These are phyloP conservation scores for Porites cylindrica DNA, from an alignment of 92 coral and sea anemone species.

Conservation along the genomic window DNA sequence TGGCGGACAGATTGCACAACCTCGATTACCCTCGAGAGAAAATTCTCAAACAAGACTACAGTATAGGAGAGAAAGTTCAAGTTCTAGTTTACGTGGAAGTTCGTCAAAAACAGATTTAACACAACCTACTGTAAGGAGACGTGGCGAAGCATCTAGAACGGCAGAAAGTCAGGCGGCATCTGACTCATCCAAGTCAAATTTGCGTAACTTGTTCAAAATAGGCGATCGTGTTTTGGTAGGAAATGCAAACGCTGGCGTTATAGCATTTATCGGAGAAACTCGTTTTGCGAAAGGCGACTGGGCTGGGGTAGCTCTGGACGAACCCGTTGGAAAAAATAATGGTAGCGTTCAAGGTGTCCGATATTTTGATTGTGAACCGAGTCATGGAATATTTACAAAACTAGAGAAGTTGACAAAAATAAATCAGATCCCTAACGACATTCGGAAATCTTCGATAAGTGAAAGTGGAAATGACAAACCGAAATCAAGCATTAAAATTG, in stretches of 20 bases:
- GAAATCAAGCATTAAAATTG: constrained; percentile 79
- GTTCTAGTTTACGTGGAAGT: constrained; percentile 81
- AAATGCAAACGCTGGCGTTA: constrained; percentile 90
- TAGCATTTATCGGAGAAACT: constrained; percentile 96
- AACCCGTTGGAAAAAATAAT: constrained; percentile 91
- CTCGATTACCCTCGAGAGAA: constrained; percentile 76
- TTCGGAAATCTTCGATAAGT: constrained; percentile 44
- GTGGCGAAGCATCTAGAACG: constrained; percentile 57
- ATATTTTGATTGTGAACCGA: constrained; percentile 89
- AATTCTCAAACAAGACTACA: constrained; percentile 74
- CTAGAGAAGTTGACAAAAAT: constrained; percentile 88
- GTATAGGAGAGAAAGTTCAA: constrained; percentile 84
- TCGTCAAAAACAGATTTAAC: constrained; percentile 67
- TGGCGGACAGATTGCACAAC: constrained; percentile 67
- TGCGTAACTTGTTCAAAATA: constrained; percentile 75
- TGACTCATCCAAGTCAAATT: constrained; percentile 59
- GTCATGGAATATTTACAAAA: constrained; percentile 95
- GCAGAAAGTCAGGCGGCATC: constrained; percentile 57
- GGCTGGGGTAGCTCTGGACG: constrained; percentile 97
- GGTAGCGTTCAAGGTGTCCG: constrained; percentile 96
- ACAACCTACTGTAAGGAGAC: constrained; percentile 63
- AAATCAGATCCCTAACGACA: constrained; percentile 70
- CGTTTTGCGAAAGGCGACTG: constrained; percentile 97
- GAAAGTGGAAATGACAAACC: constrained; percentile 36
- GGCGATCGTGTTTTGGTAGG: constrained; percentile 98